These are phyloP conservation scores for Drosophila birchii DNA, from an alignment of 2,888 invertebrate species.

Conservation along the genomic window DNA sequence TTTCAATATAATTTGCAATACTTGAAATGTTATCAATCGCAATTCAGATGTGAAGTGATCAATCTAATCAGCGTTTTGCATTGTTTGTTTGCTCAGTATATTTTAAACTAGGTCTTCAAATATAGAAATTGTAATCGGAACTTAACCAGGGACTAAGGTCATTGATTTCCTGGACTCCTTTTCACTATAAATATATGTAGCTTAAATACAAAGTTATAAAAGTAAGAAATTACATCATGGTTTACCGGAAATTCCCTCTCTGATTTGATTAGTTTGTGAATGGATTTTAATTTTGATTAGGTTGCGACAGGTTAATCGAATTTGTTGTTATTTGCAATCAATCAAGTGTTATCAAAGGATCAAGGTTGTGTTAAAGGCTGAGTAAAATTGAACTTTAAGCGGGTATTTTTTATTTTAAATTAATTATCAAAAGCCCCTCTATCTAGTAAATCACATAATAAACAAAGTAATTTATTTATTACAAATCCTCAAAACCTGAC, in stretches of 20 bases:
- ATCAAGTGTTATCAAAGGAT: slow-evolving; percentile 17
- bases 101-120: slow-evolving; percentile 49
- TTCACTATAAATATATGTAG: not conserved
- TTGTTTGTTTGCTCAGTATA: slow-evolving; percentile 45
- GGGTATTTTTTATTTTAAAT: not conserved
- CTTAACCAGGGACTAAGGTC: not conserved
- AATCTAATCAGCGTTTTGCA: slow-evolving; percentile 39
- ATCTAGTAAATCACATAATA: not conserved
- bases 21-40: slow-evolving; percentile 21
- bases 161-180: slow-evolving; percentile 8
- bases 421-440: not conserved
- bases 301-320: slow-evolving; percentile 8
- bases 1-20: slow-evolving; percentile 1
- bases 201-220: not conserved
- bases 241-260: slow-evolving; percentile 4
- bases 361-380: slow-evolving; percentile 22
- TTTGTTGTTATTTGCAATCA: slow-evolving; percentile 11
- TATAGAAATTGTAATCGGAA: slow-evolving; percentile 24
- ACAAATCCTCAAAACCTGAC: not conserved
- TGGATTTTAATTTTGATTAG: slow-evolving; percentile 12
- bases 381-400: not conserved
- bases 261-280: slow-evolving; percentile 12
- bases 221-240: not conserved
- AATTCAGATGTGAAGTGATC: slow-evolving; percentile 36
- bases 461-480: not conserved